Evolutionary conservation across 2,888 invertebrate species (phyloP), one percentile per base, ranked within the genome.

Genomic region (Leucophenga maculata): DNA sequence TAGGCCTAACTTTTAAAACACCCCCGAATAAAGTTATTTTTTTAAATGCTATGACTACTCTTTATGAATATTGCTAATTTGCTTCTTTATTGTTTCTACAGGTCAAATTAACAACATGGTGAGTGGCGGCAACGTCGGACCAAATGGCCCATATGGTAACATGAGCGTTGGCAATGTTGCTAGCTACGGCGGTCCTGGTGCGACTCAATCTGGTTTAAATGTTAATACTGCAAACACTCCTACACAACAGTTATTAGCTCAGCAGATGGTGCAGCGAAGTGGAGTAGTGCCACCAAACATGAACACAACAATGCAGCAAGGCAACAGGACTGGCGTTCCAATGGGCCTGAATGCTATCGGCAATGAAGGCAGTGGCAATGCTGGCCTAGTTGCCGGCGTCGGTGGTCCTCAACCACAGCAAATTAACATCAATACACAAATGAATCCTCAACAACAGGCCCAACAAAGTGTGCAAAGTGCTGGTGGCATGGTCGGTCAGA

Each of bases 391-490:
- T 13, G 92, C 92, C 54, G 92, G 93, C 22, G 77, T 76, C 88
- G 93, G 93, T 6, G 81, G 91, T 73, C 77, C 81, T 4, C 86
- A 94, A 26, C 94, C 93, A 82, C 94, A 93, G 20, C 93, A 83
- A 68, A 74, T 73, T 3, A 78, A 76, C 39, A 74, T 74, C 14
- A 84, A 78, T 71, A 73, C 79, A 52, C 83, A 84, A 78, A 78
- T 84, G 75, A 82, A 79, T 77, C 73, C 78, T 26, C 83, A 82
- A 66, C 84, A 94, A 64, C 80, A 77, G 16, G 72, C 60, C 68
- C 75, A 81, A 54, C 80, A 78, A 70, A 77, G 74, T 66, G 66
- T 75, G 46, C 83, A 83, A 69, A 20, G 65, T 0, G 76, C 71
- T 14, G 76, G 72, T 60, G 74, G 72, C n/a, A 70, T 75, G 62